These are phyloP conservation scores for Plebejus anna DNA, from an alignment of 2,888 invertebrate genomes.

Conservation along the genomic window DNA sequence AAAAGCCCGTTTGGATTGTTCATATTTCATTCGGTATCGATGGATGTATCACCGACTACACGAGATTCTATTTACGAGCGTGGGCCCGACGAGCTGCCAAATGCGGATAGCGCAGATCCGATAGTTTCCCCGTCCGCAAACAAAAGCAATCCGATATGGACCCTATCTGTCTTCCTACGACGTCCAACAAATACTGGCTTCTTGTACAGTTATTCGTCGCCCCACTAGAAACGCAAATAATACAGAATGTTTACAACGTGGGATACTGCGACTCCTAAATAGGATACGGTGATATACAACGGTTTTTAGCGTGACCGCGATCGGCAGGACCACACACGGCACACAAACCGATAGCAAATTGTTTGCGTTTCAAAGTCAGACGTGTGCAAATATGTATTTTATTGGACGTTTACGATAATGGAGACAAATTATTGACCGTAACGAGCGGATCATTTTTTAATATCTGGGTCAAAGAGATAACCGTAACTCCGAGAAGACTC, in stretches of 20 bases:
- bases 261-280: conserved; percentile 26
- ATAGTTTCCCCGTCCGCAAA: conserved; percentile 50
- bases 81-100: conserved; percentile 54
- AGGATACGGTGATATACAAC: conserved; percentile 26
- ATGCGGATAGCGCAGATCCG: conserved; percentile 52
- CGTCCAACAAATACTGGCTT: conserved; percentile 29
- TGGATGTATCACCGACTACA: conserved; percentile 62
- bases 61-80: conserved; percentile 66
- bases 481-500: conserved; percentile 42
- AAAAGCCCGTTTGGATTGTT: conserved; percentile 52
- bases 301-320: conserved; percentile 20
- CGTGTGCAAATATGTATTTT: conserved; percentile 16
- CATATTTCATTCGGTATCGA: conserved; percentile 70
- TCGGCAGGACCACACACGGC: conserved; percentile 29
- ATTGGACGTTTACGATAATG: conserved; percentile 2
- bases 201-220: conserved; percentile 31
- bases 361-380: not conserved
- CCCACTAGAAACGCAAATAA: conserved; percentile 21
- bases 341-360: not conserved
- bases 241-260: conserved; percentile 31
- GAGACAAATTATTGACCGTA: conserved; percentile 24
- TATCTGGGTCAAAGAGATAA: conserved; percentile 42
- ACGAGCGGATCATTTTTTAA: conserved; percentile 20
- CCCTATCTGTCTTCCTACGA: conserved; percentile 34
- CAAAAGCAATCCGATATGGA: conserved; percentile 50